Percentiles rank a stretch among this genome's conserved stretches.
These are phyloP conservation scores for Condylura cristata DNA, from an alignment of 2,113 vertebrate species.

Conservation along the genomic window DNA sequence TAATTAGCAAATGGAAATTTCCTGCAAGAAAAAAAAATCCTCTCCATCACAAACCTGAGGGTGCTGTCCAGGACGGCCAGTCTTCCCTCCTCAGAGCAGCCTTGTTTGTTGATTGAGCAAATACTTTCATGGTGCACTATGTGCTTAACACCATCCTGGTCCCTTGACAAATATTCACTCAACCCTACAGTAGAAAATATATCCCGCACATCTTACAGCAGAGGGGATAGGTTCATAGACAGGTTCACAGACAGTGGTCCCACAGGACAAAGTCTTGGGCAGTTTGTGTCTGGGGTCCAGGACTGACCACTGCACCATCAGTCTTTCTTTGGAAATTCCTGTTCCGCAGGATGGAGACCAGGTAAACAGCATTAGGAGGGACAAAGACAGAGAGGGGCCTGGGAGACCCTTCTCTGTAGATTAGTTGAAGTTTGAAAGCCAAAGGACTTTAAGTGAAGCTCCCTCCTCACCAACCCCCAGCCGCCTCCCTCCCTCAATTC, in stretches of 20 bases:
- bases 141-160: background rate
- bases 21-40: background rate
- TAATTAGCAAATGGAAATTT: conserved; percentile 63
- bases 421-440: background rate
- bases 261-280: background rate
- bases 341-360: background rate
- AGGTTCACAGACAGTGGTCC: background rate
- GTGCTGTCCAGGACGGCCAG: background rate
- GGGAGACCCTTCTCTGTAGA: background rate
- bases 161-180: background rate
- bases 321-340: background rate
- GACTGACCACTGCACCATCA: background rate
- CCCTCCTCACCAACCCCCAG: no score
- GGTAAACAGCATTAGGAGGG: background rate
- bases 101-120: background rate
- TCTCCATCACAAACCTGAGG: background rate
- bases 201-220: background rate
- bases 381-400: no score
- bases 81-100: background rate
- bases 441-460: background rate
- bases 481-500: background rate
- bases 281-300: background rate
- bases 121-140: accelerated
- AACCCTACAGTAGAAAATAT: background rate
- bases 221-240: background rate